Evolutionary conservation across 1,140 invertebrate species (phyloP).

Genomic region (Proales similis): DNA sequence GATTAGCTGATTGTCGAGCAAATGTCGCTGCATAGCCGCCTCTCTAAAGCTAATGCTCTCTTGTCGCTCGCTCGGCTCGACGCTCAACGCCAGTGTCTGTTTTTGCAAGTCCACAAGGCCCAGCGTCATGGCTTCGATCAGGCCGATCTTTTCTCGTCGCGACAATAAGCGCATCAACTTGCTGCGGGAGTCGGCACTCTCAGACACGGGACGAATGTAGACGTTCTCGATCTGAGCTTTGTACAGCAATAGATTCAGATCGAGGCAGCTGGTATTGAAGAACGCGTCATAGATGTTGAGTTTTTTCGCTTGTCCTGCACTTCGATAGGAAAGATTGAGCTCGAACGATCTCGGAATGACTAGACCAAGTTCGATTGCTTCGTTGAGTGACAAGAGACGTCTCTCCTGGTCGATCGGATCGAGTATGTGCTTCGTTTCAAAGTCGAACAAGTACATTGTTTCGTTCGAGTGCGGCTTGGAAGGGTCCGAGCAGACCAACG

Average conservation of each 20-base stretch:
- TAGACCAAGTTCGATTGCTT: slow-evolving; percentile 6
- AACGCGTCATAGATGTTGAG: slow-evolving; percentile 21
- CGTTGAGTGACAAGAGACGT: background rate
- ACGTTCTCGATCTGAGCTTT: background rate
- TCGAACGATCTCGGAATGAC: slow-evolving; percentile 1
- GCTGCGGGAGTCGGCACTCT: too few species aligned
- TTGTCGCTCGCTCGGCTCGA: too few species aligned
- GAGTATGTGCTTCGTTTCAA: slow-evolving; percentile 9
- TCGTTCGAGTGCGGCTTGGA: background rate
- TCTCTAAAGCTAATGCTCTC: background rate
- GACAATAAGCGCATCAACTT: background rate
- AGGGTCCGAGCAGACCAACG: background rate
- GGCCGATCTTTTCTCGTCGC: slow-evolving; percentile 8
- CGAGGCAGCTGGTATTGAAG: background rate
- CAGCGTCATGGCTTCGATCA: slow-evolving; percentile 5
- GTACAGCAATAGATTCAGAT: slow-evolving; percentile 4
- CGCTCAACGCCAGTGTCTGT: background rate
- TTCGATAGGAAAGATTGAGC: background rate
- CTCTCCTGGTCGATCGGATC: background rate
- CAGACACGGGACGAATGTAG: background rate
- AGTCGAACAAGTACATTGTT: slow-evolving; percentile 15
- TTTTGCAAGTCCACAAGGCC: slow-evolving; percentile 1
- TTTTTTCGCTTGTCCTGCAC: background rate
- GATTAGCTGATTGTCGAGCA: background rate
- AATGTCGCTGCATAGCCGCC: slow-evolving; percentile 6